These are phyloP conservation scores for Plutomurus gul DNA, from an alignment of 1,140 invertebrate species.

Conservation along the genomic window DNA sequence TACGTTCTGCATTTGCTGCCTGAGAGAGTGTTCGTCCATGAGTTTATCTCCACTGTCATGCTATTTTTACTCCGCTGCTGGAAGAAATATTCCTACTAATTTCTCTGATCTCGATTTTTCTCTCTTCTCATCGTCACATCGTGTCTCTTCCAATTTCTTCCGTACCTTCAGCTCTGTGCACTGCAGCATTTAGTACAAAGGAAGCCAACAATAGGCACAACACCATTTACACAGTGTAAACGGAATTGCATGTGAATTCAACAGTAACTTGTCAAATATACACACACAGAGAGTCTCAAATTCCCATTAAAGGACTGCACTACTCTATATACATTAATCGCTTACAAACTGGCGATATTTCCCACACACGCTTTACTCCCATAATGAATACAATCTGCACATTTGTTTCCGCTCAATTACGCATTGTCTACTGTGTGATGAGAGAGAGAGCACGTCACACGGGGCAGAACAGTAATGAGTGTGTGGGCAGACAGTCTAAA, in stretches of 20 bases:
- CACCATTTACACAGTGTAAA: too few species aligned
- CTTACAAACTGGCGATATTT: background rate
- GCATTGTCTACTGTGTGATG: background rate
- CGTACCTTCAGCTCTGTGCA: background rate
- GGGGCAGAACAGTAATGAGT: too few species aligned
- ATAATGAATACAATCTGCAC: background rate
- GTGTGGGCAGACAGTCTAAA: background rate
- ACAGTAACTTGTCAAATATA: background rate
- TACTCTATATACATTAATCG: background rate
- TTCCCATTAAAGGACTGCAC: too few species aligned
- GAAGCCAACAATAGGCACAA: background rate
- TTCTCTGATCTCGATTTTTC: constrained; percentile 17
- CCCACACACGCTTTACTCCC: background rate
- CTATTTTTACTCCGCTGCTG: background rate
- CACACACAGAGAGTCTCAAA: too few species aligned
- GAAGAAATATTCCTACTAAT: constrained; percentile 9
- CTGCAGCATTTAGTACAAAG: background rate
- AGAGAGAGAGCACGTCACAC: too few species aligned
- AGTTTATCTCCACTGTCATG: background rate
- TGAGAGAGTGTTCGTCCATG: too few species aligned
- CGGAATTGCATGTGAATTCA: too few species aligned
- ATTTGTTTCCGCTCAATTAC: constrained; percentile 1
- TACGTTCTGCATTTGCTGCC: background rate
- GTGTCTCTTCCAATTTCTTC: background rate
- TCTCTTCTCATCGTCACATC: background rate